Conservation (phyloP, 2,797 vertebrate genomes). For the Coendou prehensilis region DNA sequence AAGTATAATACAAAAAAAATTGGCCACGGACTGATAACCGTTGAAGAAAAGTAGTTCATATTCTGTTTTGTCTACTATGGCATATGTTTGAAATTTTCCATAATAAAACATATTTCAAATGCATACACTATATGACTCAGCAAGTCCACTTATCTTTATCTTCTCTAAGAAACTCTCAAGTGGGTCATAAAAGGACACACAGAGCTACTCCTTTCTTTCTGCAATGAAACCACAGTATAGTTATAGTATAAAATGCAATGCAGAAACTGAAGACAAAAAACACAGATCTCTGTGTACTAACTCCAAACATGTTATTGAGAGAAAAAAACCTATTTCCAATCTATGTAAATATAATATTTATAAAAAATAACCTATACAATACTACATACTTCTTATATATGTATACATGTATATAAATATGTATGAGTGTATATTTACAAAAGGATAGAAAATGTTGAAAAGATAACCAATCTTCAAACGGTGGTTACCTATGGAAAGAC, state of each 20-base stretch:
- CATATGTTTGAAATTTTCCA: slow-evolving; percentile 31
- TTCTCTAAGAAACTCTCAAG: neutral
- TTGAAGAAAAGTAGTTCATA: neutral
- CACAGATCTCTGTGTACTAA: neutral
- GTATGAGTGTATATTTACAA: neutral
- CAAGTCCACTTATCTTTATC: slow-evolving; percentile 23
- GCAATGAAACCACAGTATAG: neutral
- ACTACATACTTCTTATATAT: slow-evolving; percentile 10
- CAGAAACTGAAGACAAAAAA: slow-evolving; percentile 49
- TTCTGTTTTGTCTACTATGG: slow-evolving; percentile 26
- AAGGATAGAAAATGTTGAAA: neutral
- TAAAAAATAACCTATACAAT: neutral
- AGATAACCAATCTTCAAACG: neutral
- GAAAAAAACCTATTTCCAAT: neutral
- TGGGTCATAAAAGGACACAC: neutral
- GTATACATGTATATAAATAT: neutral
- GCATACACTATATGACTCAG: slow-evolving; percentile 35
- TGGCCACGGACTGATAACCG: neutral
- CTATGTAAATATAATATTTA: neutral
- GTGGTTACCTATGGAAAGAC: neutral
- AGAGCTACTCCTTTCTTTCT: neutral
- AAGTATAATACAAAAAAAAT: slow-evolving; percentile 37
- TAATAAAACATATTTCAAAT: slow-evolving; percentile 39
- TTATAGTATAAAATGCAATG: neutral
- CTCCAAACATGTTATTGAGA: neutral